Base-by-base conservation (phyloP, 1,140 invertebrate species). In the Aethina tumida region DNA sequence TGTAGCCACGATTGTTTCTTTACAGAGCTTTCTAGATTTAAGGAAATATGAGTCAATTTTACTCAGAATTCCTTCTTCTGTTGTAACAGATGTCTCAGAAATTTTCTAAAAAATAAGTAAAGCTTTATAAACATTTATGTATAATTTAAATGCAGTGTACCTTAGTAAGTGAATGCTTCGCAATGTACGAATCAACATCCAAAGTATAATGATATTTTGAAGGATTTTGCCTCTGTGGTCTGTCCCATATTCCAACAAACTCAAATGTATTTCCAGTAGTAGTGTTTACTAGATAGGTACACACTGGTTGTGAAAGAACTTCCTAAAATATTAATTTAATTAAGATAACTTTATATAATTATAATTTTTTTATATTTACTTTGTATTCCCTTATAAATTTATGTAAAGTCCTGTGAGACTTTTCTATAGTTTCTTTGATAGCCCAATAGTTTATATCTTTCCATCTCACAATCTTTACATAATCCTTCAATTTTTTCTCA, bases 401-500 rank as follows among this genome's bases (percentile, higher is more conserved):
- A 49, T 85, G 81, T 1, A 97, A 59, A 14, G 79, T 88, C 44
- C 81, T 77, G 55, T 96, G 90, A 1, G 86, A 83, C 60, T 89
- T 93, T 15, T 85, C 77, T 2, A 93, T 77, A 3, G 83, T 80
- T 46, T 85, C 79, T 47, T 88, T 91, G 5, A 98, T 75, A n/a
- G 88, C 77, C 77, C 86, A 96, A 58, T 94, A 94, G 55, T 84
- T 96, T 1, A 93, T 77, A 55, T 98, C 93, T 45, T 88, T 93
- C 84, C 93, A 98, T 19, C 87, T 71, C n/a, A 82, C 83, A 26
- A 98, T 96, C 60, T 97, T 96, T 0, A 97, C 84, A 60, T 91
- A 93, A 42, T 95, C 88, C 43, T 83, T 83, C 1, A 97, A 56
- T 61, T 92, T 85, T 64, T 92, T 94, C 49, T 96, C 88, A 40